Base-by-base conservation (phyloP, 2,113 vertebrate species). In the Copsychus sechellarum region DNA sequence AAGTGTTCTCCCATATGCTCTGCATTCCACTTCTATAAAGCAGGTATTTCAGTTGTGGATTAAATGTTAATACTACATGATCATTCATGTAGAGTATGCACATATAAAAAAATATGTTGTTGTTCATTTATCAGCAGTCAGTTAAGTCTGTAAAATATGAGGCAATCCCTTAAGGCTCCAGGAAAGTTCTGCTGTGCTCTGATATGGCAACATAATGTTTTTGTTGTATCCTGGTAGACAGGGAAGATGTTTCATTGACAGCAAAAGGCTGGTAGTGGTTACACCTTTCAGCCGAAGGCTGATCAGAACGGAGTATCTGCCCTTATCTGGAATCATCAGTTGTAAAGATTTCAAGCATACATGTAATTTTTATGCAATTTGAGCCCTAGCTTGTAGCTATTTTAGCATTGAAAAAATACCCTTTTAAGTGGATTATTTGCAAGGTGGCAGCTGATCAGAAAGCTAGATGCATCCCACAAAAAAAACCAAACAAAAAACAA, bases 261-360 rank as follows among this genome's bases (percentile, higher is more conserved):
- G 91, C 78, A 90, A 84, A 91, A 94, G 62, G 58, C 78, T 91
- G 42, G 0, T 62, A 85, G 81, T 80, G 88, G 88, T 96, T 95
- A 95, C 96, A 95, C 95, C 95, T 95, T 95, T 94, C 95, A 96
- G 92, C 96, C 74, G 7, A 97, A 94, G 92, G 92, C 93, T 96
- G 93, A 96, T 95, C 86, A 70, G 91, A 84, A 96, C 0, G 1
- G 88, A 93, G 91, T 82, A 96, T 74, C 91, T 95, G 29, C 66
- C 82, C 83, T 96, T 96, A 96, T 96, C 96, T 97, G 72, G 65
- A 85, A 86, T 56, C 70, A 95, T 97, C 96, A 95, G 96, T 80
- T 96, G 96, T 96, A 96, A 96, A 92, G 93, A 91, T 92, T 97
- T 95, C 92, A 96, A 96, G 92, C 72, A 92, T 92, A 97, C 86